Conservation (phyloP, 2,113 vertebrate genomes). For the Thymallus thymallus region DNA sequence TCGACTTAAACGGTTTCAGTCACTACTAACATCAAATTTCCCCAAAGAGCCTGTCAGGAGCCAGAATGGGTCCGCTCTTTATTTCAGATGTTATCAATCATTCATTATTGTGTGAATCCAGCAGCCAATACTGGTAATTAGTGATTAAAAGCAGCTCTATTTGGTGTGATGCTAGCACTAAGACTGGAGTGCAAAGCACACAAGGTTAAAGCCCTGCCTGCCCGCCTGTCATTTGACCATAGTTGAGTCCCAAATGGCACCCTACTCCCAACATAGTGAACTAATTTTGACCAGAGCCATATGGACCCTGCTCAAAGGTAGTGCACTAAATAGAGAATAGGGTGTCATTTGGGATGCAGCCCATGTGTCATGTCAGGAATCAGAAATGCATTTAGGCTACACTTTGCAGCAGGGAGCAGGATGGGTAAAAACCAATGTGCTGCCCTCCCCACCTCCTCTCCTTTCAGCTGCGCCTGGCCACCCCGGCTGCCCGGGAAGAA, state of each 20-base stretch:
- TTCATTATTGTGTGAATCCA: slow-evolving; percentile 70
- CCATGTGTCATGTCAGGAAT: slow-evolving; percentile 56
- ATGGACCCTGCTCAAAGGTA: no score
- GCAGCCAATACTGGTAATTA: slow-evolving; percentile 75
- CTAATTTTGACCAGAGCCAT: slow-evolving; percentile 8
- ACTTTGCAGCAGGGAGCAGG: slow-evolving; percentile 54
- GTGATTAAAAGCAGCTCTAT: slow-evolving; percentile 67
- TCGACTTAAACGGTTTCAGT: slow-evolving; percentile 75
- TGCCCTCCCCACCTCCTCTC: slow-evolving; percentile 26
- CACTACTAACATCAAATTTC: slow-evolving; percentile 59
- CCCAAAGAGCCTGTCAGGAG: slow-evolving; percentile 40
- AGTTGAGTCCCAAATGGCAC: no score
- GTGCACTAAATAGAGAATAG: no score
- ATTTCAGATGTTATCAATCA: slow-evolving; percentile 72
- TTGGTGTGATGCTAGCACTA: slow-evolving; percentile 52
- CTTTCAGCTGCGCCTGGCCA: slow-evolving; percentile 39
- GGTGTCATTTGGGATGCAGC: slow-evolving; percentile 19
- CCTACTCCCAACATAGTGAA: not conserved
- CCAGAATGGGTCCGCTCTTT: slow-evolving; percentile 52
- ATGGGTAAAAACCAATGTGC: slow-evolving; percentile 50
- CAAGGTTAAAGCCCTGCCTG: slow-evolving; percentile 9
- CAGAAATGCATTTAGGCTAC: slow-evolving; percentile 65
- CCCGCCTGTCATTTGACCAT: no score
- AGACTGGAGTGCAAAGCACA: slow-evolving; percentile 40
- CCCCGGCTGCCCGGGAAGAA: slow-evolving; percentile 30